These are phyloP conservation scores for Anagrus nilaparvatae DNA, from an alignment of 1,140 invertebrate genomes.

Conservation along the genomic window DNA sequence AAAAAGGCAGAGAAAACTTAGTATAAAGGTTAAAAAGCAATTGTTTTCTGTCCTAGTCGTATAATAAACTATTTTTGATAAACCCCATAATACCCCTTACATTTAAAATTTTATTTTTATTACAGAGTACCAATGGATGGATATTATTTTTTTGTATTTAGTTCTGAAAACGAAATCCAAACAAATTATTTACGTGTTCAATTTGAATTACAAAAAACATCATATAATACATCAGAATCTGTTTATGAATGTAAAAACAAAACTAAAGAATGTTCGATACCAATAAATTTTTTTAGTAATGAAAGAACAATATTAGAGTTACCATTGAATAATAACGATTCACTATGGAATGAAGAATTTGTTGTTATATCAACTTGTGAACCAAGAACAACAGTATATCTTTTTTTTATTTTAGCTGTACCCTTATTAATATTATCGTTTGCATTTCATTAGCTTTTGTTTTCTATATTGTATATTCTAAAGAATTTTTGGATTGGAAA, in stretches of 20 bases:
- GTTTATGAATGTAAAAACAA: slow-evolving; percentile 50
- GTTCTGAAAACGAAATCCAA: slow-evolving; percentile 69
- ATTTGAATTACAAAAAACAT: slow-evolving; percentile 58
- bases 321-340: slow-evolving; percentile 48
- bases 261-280: slow-evolving; percentile 51
- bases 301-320: slow-evolving; percentile 56
- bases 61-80: too few species aligned
- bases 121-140: slow-evolving; percentile 57
- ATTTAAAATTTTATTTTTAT: too few species aligned
- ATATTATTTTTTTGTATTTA: slow-evolving; percentile 75
- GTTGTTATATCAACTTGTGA: slow-evolving; percentile 63
- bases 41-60: too few species aligned
- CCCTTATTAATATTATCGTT: slow-evolving; percentile 61
- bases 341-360: slow-evolving; percentile 63
- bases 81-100: too few species aligned
- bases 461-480: too few species aligned
- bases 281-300: slow-evolving; percentile 56
- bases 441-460: slow-evolving; percentile 62
- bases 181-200: slow-evolving; percentile 54
- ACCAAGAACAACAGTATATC: slow-evolving; percentile 58
- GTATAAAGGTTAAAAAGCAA: too few species aligned
- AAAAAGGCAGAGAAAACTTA: too few species aligned
- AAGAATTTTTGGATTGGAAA: too few species aligned
- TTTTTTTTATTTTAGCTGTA: slow-evolving; percentile 57
- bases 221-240: slow-evolving; percentile 51